phyloP scores from a whole-genome alignment of 2,113 vertebrate genomes.

The Amblyornis subalaris region DNA sequence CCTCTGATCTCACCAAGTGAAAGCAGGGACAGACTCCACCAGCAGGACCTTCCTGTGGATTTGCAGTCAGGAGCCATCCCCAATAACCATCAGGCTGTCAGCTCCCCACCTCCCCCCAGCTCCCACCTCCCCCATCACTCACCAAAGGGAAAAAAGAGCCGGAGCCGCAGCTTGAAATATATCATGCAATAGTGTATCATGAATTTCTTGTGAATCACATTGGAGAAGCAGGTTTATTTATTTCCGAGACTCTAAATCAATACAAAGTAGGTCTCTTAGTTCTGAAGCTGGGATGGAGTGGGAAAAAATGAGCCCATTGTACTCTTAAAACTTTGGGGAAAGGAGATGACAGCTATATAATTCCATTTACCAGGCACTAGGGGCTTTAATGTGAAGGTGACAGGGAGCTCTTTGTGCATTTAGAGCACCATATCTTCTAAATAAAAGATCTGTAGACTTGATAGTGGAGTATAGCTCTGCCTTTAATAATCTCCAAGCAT shows the following conservation, averaged over 20 bases:
- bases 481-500: slow-evolving; percentile 82
- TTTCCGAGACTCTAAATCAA: slow-evolving; percentile 83
- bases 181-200: slow-evolving; percentile 82
- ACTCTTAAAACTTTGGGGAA: slow-evolving; percentile 84
- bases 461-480: slow-evolving; percentile 76
- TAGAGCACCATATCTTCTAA: slow-evolving; percentile 82
- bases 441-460: slow-evolving; percentile 83
- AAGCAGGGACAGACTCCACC: slow-evolving; percentile 35
- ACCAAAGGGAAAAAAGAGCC: slow-evolving; percentile 75
- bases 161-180: slow-evolving; percentile 77
- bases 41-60: slow-evolving; percentile 62
- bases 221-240: slow-evolving; percentile 82
- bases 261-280: slow-evolving; percentile 82
- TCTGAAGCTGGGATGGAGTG: slow-evolving; percentile 79
- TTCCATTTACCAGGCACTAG: slow-evolving; percentile 83
- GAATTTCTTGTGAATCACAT: slow-evolving; percentile 83
- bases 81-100: slow-evolving; percentile 73
- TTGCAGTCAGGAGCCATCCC: slow-evolving; percentile 76
- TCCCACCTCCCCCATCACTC: slow-evolving; percentile 74
- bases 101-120: slow-evolving; percentile 64
- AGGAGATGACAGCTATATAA: slow-evolving; percentile 84
- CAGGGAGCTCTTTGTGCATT: slow-evolving; percentile 80
- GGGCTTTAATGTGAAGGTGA: slow-evolving; percentile 82
- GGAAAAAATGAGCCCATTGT: slow-evolving; percentile 80
- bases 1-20: background rate